Evolutionary conservation across 2,797 vertebrate species (phyloP).

Genomic region (Sebastes flavidus): DNA sequence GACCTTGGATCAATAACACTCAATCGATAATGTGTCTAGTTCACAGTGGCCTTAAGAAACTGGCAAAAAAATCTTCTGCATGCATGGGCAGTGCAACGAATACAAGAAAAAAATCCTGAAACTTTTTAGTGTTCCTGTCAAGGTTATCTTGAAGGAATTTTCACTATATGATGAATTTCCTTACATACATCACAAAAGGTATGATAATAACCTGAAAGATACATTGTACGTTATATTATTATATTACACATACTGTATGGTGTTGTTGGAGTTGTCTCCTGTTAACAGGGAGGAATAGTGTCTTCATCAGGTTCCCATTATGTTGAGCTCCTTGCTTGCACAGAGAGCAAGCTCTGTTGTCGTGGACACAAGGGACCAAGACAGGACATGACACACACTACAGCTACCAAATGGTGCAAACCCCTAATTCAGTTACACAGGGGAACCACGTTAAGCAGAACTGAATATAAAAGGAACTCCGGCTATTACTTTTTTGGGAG

Average conservation of each 20-base stretch:
- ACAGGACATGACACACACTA: neutral
- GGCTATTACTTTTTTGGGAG: neutral
- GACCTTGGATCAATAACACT: slow-evolving; percentile 38
- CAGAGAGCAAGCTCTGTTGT: neutral
- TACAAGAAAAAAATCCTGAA: neutral
- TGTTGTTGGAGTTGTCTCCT: neutral
- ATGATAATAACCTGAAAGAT: neutral
- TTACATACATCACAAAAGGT: neutral
- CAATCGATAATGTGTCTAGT: slow-evolving; percentile 27
- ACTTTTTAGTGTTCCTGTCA: neutral
- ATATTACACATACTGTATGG: neutral
- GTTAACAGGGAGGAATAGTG: neutral
- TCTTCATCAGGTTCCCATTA: neutral
- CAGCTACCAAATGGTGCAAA: neutral
- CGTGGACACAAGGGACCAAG: neutral
- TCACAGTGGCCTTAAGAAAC: slow-evolving; percentile 22
- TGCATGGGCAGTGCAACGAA: slow-evolving; percentile 6
- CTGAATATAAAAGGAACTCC: neutral
- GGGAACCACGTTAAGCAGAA: neutral
- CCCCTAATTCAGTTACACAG: neutral
- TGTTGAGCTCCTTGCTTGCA: neutral
- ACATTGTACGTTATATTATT: neutral
- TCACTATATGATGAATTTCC: neutral
- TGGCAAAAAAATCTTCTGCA: neutral
- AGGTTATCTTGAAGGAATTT: neutral